Evolutionary conservation across 2,113 vertebrate species (phyloP).

Genomic region (Lepisosteus osseus): DNA sequence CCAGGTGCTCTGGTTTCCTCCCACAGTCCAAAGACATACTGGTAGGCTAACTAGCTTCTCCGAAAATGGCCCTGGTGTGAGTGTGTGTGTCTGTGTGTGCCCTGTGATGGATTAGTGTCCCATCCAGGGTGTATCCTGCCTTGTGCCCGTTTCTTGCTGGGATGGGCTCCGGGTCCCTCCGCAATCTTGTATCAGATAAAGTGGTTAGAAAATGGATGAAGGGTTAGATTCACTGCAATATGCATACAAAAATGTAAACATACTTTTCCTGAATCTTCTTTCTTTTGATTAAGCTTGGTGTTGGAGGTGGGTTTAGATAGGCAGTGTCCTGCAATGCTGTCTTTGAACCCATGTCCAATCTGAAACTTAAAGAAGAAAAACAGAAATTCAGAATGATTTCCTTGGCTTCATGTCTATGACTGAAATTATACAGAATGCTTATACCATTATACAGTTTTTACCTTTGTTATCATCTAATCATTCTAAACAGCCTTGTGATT

Average conservation of each 20-base stretch:
- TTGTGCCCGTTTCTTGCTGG: too few species aligned
- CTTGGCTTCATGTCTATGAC: not conserved
- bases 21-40: too few species aligned
- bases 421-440: not conserved
- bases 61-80: too few species aligned
- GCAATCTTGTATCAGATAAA: too few species aligned
- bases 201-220: too few species aligned
- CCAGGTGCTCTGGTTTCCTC: too few species aligned
- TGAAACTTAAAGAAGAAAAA: not conserved
- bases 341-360: constrained; percentile 25
- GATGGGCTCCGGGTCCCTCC: too few species aligned
- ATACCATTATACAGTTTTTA: not conserved
- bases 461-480: not conserved
- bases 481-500: not conserved
- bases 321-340: constrained; percentile 21
- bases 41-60: too few species aligned
- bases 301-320: constrained; percentile 31
- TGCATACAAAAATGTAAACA: not conserved
- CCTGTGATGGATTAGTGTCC: too few species aligned
- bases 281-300: constrained; percentile 36
- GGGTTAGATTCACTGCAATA: not conserved
- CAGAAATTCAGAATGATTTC: not conserved
- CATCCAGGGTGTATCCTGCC: too few species aligned
- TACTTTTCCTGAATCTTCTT: constrained; percentile 37
- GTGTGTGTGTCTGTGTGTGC: too few species aligned